phyloP scores from a whole-genome alignment of 2,888 invertebrate species.

The Drosophila bunnanda region DNA sequence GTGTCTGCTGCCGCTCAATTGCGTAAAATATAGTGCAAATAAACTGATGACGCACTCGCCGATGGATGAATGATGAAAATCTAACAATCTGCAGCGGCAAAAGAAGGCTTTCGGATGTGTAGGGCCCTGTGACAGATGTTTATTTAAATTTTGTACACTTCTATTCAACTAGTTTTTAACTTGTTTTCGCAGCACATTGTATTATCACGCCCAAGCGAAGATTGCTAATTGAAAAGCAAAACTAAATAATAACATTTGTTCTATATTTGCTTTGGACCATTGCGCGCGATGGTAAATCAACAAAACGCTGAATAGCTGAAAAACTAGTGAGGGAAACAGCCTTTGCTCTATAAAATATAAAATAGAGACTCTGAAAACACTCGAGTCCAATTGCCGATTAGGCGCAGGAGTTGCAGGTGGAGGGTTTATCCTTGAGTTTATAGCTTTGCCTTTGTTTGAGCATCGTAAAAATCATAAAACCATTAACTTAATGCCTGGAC shows the following conservation, averaged over 20 bases:
- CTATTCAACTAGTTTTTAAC: conserved; percentile 1
- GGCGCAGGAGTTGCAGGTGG: background rate
- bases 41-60: conserved; percentile 25
- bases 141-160: background rate
- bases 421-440: conserved; percentile 5
- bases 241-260: conserved; percentile 5
- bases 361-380: background rate
- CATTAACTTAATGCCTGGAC: conserved; percentile 17
- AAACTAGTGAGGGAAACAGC: background rate
- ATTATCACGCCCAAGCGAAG: background rate
- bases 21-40: conserved; percentile 49
- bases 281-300: conserved; percentile 11
- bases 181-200: conserved; percentile 6
- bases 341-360: conserved; percentile 2
- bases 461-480: conserved; percentile 33
- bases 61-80: background rate
- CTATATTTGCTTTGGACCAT: conserved; percentile 3
- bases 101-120: background rate
- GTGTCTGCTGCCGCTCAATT: conserved; percentile 24
- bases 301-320: background rate
- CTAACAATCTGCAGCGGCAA: conserved; percentile 8
- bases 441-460: background rate
- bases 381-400: background rate
- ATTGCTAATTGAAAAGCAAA: conserved; percentile 11
- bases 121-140: conserved; percentile 16